Evolutionary conservation across 2,113 vertebrate genomes (phyloP), one percentile per base, ranked within the genome.

Genomic region (Sprattus sprattus): DNA sequence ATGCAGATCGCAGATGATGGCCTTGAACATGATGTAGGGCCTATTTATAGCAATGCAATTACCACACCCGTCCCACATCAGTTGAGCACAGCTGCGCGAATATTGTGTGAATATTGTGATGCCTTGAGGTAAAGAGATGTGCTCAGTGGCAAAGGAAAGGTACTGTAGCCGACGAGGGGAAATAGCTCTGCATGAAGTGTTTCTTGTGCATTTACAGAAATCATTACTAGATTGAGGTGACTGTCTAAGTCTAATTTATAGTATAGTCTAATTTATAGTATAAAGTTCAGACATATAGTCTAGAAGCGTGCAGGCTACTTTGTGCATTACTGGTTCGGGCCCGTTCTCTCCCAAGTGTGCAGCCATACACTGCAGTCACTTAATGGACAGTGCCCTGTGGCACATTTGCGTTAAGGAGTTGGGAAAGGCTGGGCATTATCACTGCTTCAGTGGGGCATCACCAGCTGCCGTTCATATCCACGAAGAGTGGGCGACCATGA

Each of bases 11-110:
- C 67, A 78, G 5, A 78, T 16, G 9, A 78, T 32, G 71, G 32
- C 71, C 71, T 78, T 78, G 64, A 71, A 71, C 64, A 71, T 71
- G 71, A 78, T 44, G 71, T 44, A 2, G 11, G 32, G 13, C n/a
- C 71, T 78, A 78, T 78, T 78, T 78, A 78, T 78, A 78, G 71
- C 71, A 78, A 78, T 78, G 71, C 71, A 78, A 78, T 78, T 78
- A 78, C 71, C 71, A 3, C 71, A 78, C 71, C 71, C 4, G 13
- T 16, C 32, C 28, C 71, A 44, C 71, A 78, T 78, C 71, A 44
- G 71, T 78, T 78, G 71, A 78, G 71, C 71, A 78, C 71, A 78
- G 71, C 71, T 78, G 71, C 28, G 71, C 15, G 71, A 78, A 78
- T 78, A 15, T 78, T 78, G 28, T 78, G 71, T 78, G 28, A 78